phyloP scores from a whole-genome alignment of 2,113 vertebrate species.

The Herpailurus yagouaroundi region DNA sequence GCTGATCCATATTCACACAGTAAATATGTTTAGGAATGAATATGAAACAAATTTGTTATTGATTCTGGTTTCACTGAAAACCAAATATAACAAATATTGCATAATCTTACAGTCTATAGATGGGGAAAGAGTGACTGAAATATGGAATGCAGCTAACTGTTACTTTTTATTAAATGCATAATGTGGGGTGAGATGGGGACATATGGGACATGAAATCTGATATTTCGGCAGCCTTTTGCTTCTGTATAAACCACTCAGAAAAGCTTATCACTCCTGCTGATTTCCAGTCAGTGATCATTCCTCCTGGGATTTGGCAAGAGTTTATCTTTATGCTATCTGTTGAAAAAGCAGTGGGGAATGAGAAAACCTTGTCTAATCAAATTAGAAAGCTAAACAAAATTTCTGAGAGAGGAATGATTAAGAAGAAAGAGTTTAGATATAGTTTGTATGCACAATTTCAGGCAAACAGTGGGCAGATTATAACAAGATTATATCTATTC shows the following conservation, averaged over 20 bases:
- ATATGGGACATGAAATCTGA: background rate
- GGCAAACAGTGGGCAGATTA: background rate
- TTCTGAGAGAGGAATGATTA: background rate
- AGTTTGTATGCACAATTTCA: background rate
- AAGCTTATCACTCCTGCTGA: background rate
- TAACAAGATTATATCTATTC: background rate
- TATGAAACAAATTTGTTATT: slow-evolving; percentile 55
- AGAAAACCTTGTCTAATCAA: background rate
- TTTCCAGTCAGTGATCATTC: background rate
- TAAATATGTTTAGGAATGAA: slow-evolving; percentile 47
- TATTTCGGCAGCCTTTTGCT: slow-evolving; percentile 17
- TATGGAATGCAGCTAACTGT: background rate
- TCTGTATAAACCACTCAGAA: background rate
- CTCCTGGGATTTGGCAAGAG: background rate
- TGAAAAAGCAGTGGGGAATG: background rate
- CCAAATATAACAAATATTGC: slow-evolving; percentile 1
- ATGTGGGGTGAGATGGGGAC: background rate
- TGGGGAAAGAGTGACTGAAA: background rate
- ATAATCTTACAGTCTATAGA: background rate
- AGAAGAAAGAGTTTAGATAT: background rate
- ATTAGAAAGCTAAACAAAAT: slow-evolving; percentile 24
- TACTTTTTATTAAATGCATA: background rate
- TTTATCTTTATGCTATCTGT: background rate
- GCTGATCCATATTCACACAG: slow-evolving; percentile 1
- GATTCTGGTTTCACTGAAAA: slow-evolving; percentile 60